Evolutionary conservation across 2,888 invertebrate genomes (phyloP), one percentile per base, ranked within the genome.

Genomic region (Uropetala carovei): DNA sequence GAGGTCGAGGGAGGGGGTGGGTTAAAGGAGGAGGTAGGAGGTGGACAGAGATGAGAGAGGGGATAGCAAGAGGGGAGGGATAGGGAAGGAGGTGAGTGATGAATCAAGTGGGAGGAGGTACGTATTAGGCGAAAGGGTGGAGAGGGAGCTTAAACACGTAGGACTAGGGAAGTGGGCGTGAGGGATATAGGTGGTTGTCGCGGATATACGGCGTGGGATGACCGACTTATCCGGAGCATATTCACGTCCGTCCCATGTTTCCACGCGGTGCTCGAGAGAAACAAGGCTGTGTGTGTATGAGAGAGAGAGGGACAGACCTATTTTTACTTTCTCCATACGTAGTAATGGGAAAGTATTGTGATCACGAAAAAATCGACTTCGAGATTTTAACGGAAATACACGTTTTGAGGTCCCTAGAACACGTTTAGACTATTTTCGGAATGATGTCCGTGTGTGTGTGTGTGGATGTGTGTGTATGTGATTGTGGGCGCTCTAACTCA

Each of bases 51-150:
- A 82, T 8, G 82, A 27, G 27, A 4, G 43, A 27, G 82, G 83
- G n/a, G n/a, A n/a, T n/a, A n/a, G n/a, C n/a, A n/a, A n/a, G n/a
- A n/a, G 64, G 5, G 56, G 43, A 56, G 83, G 83, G 22, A 27
- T 22, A 27, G 43, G 75, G 83, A 43, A 75, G 75, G 75, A 27
- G 43, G 75, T 75, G 75, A 75, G 27, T 75, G 75, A 75, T 75
- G 75, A 75, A 75, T 75, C 11, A 22, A 75, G 75, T 75, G 75
- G 75, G 75, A 75, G 75, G 75, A 75, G 75, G 75, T 27, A 27
- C 75, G 75, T 75, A 75, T 75, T 75, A 75, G 75, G 22, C 27
- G 7, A 22, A 7, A 9, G 68, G 7, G 10, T 22, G 8, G 75
- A 11, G 75, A 75, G 75, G 3, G 43, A 43, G 27, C 22, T 27